These are phyloP conservation scores for Diceros bicornis DNA, from an alignment of 2,797 vertebrate species.

Conservation along the genomic window DNA sequence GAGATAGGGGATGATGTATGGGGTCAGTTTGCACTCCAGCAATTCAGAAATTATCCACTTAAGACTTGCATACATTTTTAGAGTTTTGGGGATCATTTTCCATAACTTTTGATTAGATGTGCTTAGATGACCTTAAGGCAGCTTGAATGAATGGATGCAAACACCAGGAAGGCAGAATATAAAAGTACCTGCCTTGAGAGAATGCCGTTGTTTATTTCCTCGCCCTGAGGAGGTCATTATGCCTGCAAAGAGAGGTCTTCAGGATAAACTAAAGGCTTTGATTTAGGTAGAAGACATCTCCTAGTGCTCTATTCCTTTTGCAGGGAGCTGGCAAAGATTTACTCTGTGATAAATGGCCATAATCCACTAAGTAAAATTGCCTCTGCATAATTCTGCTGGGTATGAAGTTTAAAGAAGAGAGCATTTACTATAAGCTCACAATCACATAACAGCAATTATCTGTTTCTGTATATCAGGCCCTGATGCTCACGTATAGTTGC, in stretches of 20 bases:
- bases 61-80: background rate
- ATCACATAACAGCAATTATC: background rate
- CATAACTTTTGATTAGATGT: background rate
- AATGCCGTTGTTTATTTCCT: background rate
- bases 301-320: background rate
- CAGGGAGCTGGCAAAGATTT: slow-evolving; percentile 42
- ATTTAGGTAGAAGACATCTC: background rate
- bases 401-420: slow-evolving; percentile 41
- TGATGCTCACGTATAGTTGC: background rate
- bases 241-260: background rate
- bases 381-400: slow-evolving; percentile 56
- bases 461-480: background rate
- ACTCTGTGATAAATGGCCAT: slow-evolving; percentile 59
- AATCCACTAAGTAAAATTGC: slow-evolving; percentile 63
- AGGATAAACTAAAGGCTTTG: background rate
- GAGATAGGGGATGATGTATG: too few species aligned
- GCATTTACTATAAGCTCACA: slow-evolving; percentile 69
- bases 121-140: background rate
- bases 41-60: background rate
- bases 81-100: background rate
- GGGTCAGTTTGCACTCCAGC: background rate
- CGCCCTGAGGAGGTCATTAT: background rate
- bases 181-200: background rate
- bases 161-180: background rate
- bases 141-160: background rate